Conservation (phyloP, 2,888 invertebrate genomes). For the Gymnocheta viridis region DNA sequence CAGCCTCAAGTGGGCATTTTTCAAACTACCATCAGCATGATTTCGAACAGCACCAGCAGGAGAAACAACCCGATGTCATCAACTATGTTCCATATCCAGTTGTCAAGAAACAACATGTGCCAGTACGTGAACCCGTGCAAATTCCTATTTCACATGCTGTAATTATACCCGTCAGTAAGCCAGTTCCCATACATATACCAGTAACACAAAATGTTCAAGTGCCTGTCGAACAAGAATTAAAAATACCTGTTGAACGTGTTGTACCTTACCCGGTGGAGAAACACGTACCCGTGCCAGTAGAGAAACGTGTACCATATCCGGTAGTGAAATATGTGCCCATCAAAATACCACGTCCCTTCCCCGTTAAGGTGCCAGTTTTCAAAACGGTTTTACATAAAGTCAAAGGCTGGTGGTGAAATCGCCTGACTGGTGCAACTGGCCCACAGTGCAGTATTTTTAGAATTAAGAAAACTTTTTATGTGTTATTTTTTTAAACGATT, state of each 20-base stretch:
- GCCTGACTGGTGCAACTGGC: background rate
- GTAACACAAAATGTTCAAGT: constrained; percentile 89
- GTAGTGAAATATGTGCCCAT: constrained; percentile 89
- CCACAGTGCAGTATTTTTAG: constrained; percentile 39
- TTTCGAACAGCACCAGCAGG: constrained; percentile 65
- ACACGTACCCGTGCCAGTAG: constrained; percentile 88
- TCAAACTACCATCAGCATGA: constrained; percentile 42
- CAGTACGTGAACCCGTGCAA: constrained; percentile 87
- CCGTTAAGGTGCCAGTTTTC: constrained; percentile 88
- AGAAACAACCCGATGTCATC: constrained; percentile 84
- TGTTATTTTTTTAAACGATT: constrained; percentile 1
- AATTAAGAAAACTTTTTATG: background rate
- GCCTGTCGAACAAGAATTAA: constrained; percentile 86
- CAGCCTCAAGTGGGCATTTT: constrained; percentile 42
- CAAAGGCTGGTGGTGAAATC: constrained; percentile 78
- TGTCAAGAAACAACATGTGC: constrained; percentile 88
- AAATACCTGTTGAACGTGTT: constrained; percentile 84
- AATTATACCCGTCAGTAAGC: constrained; percentile 88
- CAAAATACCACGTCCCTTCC: constrained; percentile 90
- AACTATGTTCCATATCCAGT: constrained; percentile 86
- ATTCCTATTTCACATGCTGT: constrained; percentile 90
- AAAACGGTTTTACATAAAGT: constrained; percentile 85
- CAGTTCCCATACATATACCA: constrained; percentile 90
- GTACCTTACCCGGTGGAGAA: constrained; percentile 89
- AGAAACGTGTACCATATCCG: constrained; percentile 88